Evolutionary conservation across 2,888 invertebrate species (phyloP), one percentile per base, ranked within the genome.

Genomic region (Pammene aurita): DNA sequence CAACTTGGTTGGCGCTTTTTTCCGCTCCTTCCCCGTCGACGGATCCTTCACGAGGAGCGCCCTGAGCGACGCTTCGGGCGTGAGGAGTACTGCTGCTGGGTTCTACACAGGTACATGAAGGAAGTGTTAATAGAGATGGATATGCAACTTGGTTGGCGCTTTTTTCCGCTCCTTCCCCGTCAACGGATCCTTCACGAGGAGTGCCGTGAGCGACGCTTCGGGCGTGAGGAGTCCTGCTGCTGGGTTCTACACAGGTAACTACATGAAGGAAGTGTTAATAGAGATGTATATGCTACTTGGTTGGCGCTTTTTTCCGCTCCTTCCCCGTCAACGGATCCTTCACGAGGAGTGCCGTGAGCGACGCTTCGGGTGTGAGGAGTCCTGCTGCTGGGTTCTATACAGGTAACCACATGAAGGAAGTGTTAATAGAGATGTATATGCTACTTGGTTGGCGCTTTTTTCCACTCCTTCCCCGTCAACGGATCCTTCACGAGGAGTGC

Each of bases 161-260:
- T 96, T 96, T 84, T 95, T 96, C 79, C 93, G 94, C n/a, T 96
- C 96, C 0, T 96, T 96, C 84, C 96, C 97, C 0, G 95, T 96
- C 41, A 94, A 95, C 80, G 96, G 95, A 44, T 95, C 96, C 2
- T 96, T 96, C 82, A 94, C 95, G 0, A 89, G 96, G 75, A 95
- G 96, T 79, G 97, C 96, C 71, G 96, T 97, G 48, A 96, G 96
- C 87, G 95, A 96, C 73, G 95, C 96, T 58, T 96, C 96, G 77
- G 96, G 96, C 7, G 96, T 96, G 0, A 93, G 93, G 75, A 96
- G 96, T 5, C 96, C 96, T 0, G 93, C 95, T 54, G 95, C 96
- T 54, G 96, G 96, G 34, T 89, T 96, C 72, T 95, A 95, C 78
- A 95, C 96, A 62, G 95, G 96, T 94, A n/a, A n/a, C n/a, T n/a